Conservation (phyloP, 2,888 invertebrate genomes). For the Merodon equestris region DNA sequence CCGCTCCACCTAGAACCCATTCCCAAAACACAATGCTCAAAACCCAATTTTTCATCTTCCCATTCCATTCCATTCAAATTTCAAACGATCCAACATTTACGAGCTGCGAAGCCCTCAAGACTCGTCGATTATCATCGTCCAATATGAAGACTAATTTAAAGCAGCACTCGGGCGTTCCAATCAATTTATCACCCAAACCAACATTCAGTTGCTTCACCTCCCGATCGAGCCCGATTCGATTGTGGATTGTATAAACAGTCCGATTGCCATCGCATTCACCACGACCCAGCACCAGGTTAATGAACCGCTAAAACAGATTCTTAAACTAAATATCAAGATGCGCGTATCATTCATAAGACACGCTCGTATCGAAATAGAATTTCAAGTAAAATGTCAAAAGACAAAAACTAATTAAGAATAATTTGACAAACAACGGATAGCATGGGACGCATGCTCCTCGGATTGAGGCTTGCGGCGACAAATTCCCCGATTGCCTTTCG, state of each 20-base stretch:
- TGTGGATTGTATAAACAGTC: slow-evolving; percentile 33
- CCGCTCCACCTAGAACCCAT: too few species aligned
- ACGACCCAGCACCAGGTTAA: slow-evolving; percentile 36
- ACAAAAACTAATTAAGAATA: slow-evolving; percentile 41
- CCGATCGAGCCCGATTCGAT: too few species aligned
- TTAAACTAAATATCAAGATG: too few species aligned
- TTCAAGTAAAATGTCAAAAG: slow-evolving; percentile 12
- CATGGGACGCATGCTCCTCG: slow-evolving; percentile 19
- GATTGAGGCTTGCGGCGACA: slow-evolving; percentile 23
- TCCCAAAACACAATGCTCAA: too few species aligned
- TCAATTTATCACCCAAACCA: slow-evolving; percentile 47
- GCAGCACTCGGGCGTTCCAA: slow-evolving; percentile 30
- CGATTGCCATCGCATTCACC: slow-evolving; percentile 10
- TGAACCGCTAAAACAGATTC: slow-evolving; percentile 37
- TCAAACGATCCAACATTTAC: too few species aligned
- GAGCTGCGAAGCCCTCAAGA: too few species aligned
- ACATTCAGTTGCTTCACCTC: slow-evolving; percentile 13
- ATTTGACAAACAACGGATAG: slow-evolving; percentile 41
- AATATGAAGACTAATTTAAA: not conserved
- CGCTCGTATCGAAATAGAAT: slow-evolving; percentile 8
- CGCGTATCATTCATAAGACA: too few species aligned
- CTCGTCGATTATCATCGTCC: too few species aligned
- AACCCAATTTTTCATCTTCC: too few species aligned
- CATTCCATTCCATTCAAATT: too few species aligned
- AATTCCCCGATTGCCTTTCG: slow-evolving; percentile 36